Evolutionary conservation across 1,140 invertebrate genomes (phyloP), one percentile per base, ranked within the genome.

Genomic region (Acyrthosiphon pisum): DNA sequence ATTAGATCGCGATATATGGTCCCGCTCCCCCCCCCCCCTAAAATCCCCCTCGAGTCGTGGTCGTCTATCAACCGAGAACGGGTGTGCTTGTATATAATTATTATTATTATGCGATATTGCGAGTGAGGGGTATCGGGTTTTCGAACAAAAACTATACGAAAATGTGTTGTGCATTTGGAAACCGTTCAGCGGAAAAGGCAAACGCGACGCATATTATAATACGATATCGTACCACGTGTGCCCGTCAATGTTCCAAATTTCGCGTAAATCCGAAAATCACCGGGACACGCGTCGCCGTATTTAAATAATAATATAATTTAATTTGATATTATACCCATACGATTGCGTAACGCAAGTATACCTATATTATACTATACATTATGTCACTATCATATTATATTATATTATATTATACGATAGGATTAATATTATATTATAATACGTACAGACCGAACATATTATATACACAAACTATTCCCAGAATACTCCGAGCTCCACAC

Each of bases 1-100:
- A 84, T 93, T 93, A 84, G 68, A 84, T 81, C 68, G 91, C 46
- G 68, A 93, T 83, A 83, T 30, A 41, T 14, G 23, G 60, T 68
- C 30, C 30, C 26, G 30, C 7, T 26, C 26, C 56, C 9, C 56
- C 56, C 3, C 60, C 30, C 7, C 60, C 23, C 8, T 3, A 50
- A 60, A 26, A 9, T 4, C 60, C 60, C 7, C 60, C 26, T 30
- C 11, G 60, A n/a, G 30, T 76, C 50, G 35, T 20, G 11, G 86
- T 88, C 87, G 87, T 53, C 35, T 56, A 56, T 56, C 50, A 35
- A 56, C n/a, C 22, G 20, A 89, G 35, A 89, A 89, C 46, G 83
- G 11, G 83, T 30, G 44, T n/a, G 44, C 84, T 30, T 48, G 6
- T 22, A 53, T 22, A 53, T 53, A 2, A 48, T 50, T 22, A 44